A percentile compares a stretch with the other conserved stretches of the same genome.
These are phyloP conservation scores for Glyptemys insculpta DNA, from an alignment of 2,797 vertebrate species.

Conservation along the genomic window DNA sequence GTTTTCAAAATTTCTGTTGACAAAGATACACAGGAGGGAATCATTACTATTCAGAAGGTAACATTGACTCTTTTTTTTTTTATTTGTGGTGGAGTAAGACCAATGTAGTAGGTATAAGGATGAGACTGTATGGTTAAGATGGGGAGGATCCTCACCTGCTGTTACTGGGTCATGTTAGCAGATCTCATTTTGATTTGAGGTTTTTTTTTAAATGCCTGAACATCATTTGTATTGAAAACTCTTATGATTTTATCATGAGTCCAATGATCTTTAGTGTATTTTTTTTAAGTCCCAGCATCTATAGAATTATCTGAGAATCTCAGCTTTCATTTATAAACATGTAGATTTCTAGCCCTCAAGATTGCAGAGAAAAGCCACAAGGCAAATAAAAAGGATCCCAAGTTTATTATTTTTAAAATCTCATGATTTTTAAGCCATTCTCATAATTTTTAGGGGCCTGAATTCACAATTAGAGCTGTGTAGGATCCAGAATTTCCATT, in stretches of 20 bases:
- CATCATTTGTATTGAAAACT: background rate
- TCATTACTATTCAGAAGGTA: conserved; percentile 94
- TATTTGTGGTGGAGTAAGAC: background rate
- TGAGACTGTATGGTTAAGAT: background rate
- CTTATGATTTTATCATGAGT: background rate
- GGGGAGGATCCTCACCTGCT: background rate
- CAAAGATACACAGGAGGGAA: conserved; percentile 93
- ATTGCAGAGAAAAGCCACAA: background rate
- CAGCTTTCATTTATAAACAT: background rate
- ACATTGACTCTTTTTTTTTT: background rate
- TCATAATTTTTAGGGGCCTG: background rate
- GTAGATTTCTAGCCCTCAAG: background rate
- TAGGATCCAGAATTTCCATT: background rate
- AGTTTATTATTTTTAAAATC: background rate
- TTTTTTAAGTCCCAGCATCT: background rate
- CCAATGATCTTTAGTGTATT: background rate
- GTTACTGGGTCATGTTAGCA: background rate
- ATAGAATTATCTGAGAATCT: background rate
- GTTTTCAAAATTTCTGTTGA: conserved; percentile 94
- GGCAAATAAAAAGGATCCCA: background rate
- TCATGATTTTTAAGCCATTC: background rate
- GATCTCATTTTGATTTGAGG: background rate
- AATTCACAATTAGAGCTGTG: background rate
- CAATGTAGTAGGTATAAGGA: background rate
- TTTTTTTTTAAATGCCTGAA: background rate